Percentiles rank a stretch among this genome's conserved stretches.
These are phyloP conservation scores for Macrotus californicus DNA, from an alignment of 2,113 vertebrate genomes.

Conservation along the genomic window DNA sequence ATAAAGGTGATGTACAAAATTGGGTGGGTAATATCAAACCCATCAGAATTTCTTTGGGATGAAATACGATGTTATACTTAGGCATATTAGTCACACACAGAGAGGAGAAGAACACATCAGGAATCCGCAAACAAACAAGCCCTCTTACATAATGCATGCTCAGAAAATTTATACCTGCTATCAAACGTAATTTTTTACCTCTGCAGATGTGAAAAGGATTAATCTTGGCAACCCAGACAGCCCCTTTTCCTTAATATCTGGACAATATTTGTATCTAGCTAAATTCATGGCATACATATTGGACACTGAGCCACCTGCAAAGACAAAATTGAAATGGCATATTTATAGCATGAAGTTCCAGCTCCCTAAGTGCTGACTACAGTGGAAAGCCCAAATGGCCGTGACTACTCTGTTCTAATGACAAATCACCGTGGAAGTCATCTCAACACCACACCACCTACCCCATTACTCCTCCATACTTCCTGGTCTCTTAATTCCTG, in stretches of 20 bases:
- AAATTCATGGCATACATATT: slow-evolving; percentile 91
- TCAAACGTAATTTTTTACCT: slow-evolving; percentile 77
- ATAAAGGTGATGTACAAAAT: neutral
- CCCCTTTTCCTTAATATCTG: slow-evolving; percentile 87
- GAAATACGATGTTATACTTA: neutral
- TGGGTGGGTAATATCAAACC: neutral
- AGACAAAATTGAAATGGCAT: slow-evolving; percentile 53
- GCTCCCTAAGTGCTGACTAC: neutral
- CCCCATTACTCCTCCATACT: neutral
- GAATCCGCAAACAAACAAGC: neutral
- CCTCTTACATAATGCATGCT: neutral
- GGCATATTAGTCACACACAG: neutral
- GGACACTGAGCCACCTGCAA: slow-evolving; percentile 87
- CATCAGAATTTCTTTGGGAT: neutral
- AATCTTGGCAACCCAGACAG: slow-evolving; percentile 83
- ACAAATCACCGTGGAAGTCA: neutral
- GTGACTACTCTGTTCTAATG: neutral
- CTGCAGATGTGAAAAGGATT: slow-evolving; percentile 86
- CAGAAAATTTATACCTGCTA: slow-evolving; percentile 11
- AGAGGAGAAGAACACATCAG: neutral
- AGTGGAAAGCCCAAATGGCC: neutral
- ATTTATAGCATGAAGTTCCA: neutral
- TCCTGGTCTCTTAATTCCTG: neutral
- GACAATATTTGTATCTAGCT: slow-evolving; percentile 84
- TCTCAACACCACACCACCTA: no score